Percentiles rank a stretch among this genome's conserved stretches.
Evolutionary conservation across 2,888 invertebrate genomes (phyloP).

Genomic region (Cataglyphis cursor): DNA sequence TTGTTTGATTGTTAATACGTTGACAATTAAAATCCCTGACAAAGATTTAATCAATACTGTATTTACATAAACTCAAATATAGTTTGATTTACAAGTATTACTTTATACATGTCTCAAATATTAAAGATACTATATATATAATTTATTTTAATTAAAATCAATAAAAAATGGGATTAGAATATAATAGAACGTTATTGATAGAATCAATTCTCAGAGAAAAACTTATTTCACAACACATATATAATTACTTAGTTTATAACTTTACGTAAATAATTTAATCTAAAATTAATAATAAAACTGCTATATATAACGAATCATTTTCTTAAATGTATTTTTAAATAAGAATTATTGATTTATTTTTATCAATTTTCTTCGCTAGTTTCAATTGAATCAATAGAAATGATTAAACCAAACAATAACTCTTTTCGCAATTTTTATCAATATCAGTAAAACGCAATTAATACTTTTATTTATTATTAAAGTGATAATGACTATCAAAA

Average conservation of each 20-base stretch:
- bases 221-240: neutral
- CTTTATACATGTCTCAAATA: neutral
- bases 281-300: neutral
- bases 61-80: neutral
- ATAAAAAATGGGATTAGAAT: neutral
- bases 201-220: neutral
- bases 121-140: neutral
- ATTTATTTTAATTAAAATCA: neutral
- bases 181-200: neutral
- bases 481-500: neutral
- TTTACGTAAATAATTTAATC: neutral
- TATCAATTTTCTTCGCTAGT: conserved; percentile 57
- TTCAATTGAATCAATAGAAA: conserved; percentile 49
- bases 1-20: neutral
- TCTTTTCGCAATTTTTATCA: neutral
- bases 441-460: neutral
- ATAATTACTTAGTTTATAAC: neutral
- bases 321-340: conserved; percentile 48
- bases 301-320: conserved; percentile 48
- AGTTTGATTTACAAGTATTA: neutral
- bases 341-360: conserved; percentile 54
- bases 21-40: neutral
- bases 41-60: neutral
- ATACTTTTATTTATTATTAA: conserved; percentile 18
- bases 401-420: neutral